Conservation (phyloP, 2,888 invertebrate species). For the Thysanoteuthis rhombus region DNA sequence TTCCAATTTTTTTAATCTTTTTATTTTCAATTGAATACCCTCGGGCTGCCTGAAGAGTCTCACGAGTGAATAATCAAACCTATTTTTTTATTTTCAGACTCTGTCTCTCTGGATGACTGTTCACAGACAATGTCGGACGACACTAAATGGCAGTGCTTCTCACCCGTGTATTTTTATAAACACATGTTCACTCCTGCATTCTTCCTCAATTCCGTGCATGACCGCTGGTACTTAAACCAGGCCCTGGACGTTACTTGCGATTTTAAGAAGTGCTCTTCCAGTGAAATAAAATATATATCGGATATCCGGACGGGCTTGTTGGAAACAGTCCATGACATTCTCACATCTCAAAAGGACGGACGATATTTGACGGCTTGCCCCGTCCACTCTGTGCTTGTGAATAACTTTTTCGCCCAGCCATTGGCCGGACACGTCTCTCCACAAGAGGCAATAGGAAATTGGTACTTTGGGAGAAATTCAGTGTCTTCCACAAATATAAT, state of each 20-base stretch:
- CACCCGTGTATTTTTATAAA: conserved; percentile 43
- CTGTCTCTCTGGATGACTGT: conserved; percentile 42
- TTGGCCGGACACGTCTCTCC: conserved; percentile 35
- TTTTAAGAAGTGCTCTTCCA: conserved; percentile 37
- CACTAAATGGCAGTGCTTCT: conserved; percentile 45
- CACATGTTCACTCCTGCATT: conserved; percentile 45
- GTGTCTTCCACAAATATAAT: conserved; percentile 32
- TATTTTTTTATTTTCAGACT: conserved; percentile 38
- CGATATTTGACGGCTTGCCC: conserved; percentile 47
- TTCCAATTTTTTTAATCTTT: too few species aligned
- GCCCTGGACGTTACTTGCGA: conserved; percentile 41
- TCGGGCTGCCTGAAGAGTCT: too few species aligned
- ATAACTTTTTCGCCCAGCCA: conserved; percentile 35
- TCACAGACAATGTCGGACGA: conserved; percentile 33
- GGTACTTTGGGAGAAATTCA: conserved; percentile 40
- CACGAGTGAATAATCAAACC: neutral
- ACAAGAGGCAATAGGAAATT: conserved; percentile 41
- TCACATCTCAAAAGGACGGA: conserved; percentile 44
- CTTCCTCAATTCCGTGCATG: conserved; percentile 47
- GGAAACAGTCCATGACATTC: conserved; percentile 35
- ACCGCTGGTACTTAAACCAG: conserved; percentile 43
- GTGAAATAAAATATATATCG: conserved; percentile 37
- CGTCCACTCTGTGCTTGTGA: conserved; percentile 39
- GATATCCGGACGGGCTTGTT: conserved; percentile 36
- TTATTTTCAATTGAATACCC: neutral